These are phyloP conservation scores for Thecocarcelia acutangulata DNA, from an alignment of 2,888 invertebrate genomes.

Conservation along the genomic window DNA sequence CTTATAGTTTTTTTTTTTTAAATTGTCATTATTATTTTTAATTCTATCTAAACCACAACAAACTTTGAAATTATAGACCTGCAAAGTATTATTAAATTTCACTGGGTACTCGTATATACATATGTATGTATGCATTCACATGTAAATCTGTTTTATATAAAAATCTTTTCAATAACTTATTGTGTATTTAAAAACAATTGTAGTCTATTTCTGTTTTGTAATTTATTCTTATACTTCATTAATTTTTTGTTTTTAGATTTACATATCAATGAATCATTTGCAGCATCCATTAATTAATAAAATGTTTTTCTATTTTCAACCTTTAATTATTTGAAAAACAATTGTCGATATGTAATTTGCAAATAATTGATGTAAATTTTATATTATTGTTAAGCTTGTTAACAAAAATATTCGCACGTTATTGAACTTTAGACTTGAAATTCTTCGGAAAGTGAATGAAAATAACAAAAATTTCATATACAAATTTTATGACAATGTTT, in stretches of 20 bases:
- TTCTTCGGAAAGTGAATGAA: constrained; percentile 13
- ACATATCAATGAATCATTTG: constrained; percentile 30
- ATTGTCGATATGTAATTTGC: constrained; percentile 5
- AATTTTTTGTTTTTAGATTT: constrained; percentile 11
- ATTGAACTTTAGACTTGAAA: constrained; percentile 25
- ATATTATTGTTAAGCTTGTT: neutral
- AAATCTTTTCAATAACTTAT: neutral
- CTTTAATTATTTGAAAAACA: constrained; percentile 12
- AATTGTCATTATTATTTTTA: neutral
- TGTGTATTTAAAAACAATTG: constrained; percentile 23
- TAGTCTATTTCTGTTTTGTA: too few species aligned
- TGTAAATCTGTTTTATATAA: constrained; percentile 12
- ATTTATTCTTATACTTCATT: too few species aligned
- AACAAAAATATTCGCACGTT: constrained; percentile 21
- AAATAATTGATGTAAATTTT: neutral
- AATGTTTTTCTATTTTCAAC: neutral
- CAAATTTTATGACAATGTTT: neutral
- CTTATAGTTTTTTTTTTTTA: too few species aligned
- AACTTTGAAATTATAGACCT: constrained; percentile 30
- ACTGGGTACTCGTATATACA: neutral
- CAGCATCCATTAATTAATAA: constrained; percentile 25
- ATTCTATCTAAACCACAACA: constrained; percentile 17
- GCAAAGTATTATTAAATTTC: constrained; percentile 41
- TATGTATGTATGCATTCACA: too few species aligned
- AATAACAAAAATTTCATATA: neutral